Evolutionary conservation across 2,797 vertebrate genomes (phyloP).

Genomic region (Lerista edwardsae): DNA sequence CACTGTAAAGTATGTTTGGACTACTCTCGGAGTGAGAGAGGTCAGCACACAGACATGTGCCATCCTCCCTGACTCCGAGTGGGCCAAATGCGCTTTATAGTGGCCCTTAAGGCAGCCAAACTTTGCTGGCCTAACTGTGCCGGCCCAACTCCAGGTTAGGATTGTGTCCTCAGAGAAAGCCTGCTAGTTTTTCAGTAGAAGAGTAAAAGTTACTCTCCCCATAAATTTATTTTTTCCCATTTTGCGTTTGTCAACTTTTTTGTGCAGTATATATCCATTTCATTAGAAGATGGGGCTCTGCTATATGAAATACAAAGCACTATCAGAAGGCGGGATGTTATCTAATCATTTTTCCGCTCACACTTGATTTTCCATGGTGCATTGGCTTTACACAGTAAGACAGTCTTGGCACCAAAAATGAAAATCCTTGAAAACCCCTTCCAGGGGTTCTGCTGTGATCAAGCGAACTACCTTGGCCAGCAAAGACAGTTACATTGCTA

Average conservation of each 20-base stretch:
- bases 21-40: too few relatives aligned
- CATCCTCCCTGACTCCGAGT: too few relatives aligned
- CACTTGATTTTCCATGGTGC: slow-evolving; percentile 44
- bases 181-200: neutral
- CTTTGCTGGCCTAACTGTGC: too few relatives aligned
- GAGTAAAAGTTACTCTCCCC: neutral
- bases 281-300: slow-evolving; percentile 25
- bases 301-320: neutral
- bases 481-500: slow-evolving; percentile 56
- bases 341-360: slow-evolving; percentile 26
- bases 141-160: too few relatives aligned
- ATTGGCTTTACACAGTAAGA: slow-evolving; percentile 49
- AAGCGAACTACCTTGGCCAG: slow-evolving; percentile 53
- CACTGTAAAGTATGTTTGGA: too few relatives aligned
- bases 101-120: too few relatives aligned
- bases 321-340: slow-evolving; percentile 14
- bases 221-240: slow-evolving; percentile 26
- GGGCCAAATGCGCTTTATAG: too few relatives aligned
- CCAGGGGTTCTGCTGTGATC: slow-evolving; percentile 43
- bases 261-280: neutral
- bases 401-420: slow-evolving; percentile 43
- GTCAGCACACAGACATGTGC: too few relatives aligned
- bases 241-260: slow-evolving; percentile 9
- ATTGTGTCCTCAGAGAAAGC: too few relatives aligned
- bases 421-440: slow-evolving; percentile 52